Percentiles rank a stretch among this genome's conserved stretches.
phyloP scores from a whole-genome alignment of 1,140 invertebrate species.

The Leguminivora glycinivorella region DNA sequence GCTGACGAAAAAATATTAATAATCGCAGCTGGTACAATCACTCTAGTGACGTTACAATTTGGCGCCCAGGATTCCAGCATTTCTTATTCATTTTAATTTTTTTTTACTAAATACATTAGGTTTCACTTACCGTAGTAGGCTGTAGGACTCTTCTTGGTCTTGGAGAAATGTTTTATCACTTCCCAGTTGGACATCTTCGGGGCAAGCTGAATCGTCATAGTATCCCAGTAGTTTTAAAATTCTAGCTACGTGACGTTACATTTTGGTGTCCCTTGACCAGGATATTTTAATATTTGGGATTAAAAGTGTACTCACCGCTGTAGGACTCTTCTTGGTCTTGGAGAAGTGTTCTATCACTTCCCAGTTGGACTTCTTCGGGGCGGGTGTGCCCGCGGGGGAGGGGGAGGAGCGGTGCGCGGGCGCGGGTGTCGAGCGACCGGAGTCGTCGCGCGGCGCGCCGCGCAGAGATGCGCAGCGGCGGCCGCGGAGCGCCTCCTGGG shows the following conservation, averaged over 20 bases:
- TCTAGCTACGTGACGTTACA: too few species aligned
- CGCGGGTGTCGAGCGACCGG: slow-evolving; percentile 64
- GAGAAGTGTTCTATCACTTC: slow-evolving; percentile 92
- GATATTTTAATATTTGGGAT: not conserved
- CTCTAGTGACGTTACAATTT: too few species aligned
- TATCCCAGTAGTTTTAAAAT: too few species aligned
- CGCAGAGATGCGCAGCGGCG: slow-evolving; percentile 65
- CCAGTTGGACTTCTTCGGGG: slow-evolving; percentile 89
- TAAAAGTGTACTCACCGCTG: slow-evolving; percentile 53
- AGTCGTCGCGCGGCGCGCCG: slow-evolving; percentile 53
- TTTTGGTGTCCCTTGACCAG: not conserved
- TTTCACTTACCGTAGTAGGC: too few species aligned
- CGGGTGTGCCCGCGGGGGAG: slow-evolving; percentile 75
- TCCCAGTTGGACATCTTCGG: slow-evolving; percentile 92
- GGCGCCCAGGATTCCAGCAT: too few species aligned
- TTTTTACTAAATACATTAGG: too few species aligned
- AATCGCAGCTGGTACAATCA: too few species aligned
- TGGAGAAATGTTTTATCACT: slow-evolving; percentile 89
- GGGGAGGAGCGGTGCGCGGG: slow-evolving; percentile 56
- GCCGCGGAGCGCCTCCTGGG: slow-evolving; percentile 63
- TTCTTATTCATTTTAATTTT: too few species aligned
- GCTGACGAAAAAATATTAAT: too few species aligned
- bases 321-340: slow-evolving; percentile 62
- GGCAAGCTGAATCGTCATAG: too few species aligned
- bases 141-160: slow-evolving; percentile 61